A percentile compares a stretch with the other conserved stretches of the same genome.
phyloP scores from a whole-genome alignment of 2,888 invertebrate species.

The Holacanthella duospinosa region DNA sequence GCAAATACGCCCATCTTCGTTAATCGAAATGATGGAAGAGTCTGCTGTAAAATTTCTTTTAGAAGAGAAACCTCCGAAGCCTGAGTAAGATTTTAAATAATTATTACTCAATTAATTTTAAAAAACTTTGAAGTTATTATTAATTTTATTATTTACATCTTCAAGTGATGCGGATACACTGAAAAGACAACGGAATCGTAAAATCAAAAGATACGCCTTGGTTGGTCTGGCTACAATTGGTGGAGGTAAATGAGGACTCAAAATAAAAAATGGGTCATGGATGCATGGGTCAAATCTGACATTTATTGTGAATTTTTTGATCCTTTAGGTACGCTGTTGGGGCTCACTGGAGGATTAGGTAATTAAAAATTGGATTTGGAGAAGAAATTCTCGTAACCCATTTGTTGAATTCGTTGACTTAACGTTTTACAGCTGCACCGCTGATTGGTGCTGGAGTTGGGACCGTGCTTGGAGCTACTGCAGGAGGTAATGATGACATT shows the following conservation, averaged over 20 bases:
- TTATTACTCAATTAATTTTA: no score
- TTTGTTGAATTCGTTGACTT: no score
- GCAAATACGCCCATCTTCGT: conserved; percentile 41
- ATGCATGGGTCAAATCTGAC: no score
- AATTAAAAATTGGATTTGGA: not conserved
- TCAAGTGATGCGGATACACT: conserved; percentile 49
- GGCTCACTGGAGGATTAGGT: conserved; percentile 53
- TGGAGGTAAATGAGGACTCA: no score
- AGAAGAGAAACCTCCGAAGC: conserved; percentile 38
- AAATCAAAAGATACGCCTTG: conserved; percentile 51
- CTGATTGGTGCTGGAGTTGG: conserved; percentile 49
- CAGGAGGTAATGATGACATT: conserved; percentile 30
- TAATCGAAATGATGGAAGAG: conserved; percentile 51
- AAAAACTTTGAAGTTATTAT: no score
- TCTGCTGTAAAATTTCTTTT: conserved; percentile 47
- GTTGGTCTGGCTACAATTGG: conserved; percentile 55
- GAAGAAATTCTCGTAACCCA: no score
- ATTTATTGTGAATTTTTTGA: no score
- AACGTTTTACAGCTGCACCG: conserved; percentile 49
- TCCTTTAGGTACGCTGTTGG: conserved; percentile 52
- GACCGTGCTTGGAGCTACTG: conserved; percentile 44
- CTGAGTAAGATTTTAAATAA: conserved; percentile 26
- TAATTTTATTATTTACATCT: conserved; percentile 16
- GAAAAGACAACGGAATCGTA: conserved; percentile 46
- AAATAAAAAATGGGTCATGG: no score